Conservation (phyloP, 2,797 vertebrate species). For the Sebastes elongatus region DNA sequence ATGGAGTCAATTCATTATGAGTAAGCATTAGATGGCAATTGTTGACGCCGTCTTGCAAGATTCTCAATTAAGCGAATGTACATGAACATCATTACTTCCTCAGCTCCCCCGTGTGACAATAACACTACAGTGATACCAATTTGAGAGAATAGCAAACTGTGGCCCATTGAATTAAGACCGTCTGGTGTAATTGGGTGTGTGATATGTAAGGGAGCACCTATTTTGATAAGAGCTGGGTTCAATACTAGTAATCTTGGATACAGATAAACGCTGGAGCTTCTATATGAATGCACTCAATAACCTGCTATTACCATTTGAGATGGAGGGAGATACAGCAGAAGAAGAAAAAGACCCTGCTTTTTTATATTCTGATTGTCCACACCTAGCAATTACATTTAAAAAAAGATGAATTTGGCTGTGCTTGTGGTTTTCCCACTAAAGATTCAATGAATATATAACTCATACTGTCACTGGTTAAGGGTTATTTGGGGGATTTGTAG, state of each 20-base stretch:
- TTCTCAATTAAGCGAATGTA: conserved; percentile 66
- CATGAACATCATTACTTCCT: conserved; percentile 60
- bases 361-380: conserved; percentile 60
- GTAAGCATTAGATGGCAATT: conserved; percentile 54
- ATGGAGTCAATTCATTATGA: conserved; percentile 59
- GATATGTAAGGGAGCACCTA: conserved; percentile 49
- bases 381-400: conserved; percentile 60
- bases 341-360: conserved; percentile 29
- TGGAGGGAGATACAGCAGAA: conserved; percentile 47
- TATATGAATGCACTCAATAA: conserved; percentile 58
- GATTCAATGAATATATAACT: conserved; percentile 75
- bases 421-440: conserved; percentile 58
- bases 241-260: conserved; percentile 59
- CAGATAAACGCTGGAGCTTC: conserved; percentile 49
- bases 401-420: conserved; percentile 60
- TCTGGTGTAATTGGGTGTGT: conserved; percentile 68
- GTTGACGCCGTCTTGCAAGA: conserved; percentile 57
- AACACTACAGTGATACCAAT: conserved; percentile 37
- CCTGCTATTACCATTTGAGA: conserved; percentile 58
- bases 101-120: conserved; percentile 43
- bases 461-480: conserved; percentile 58
- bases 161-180: conserved; percentile 66
- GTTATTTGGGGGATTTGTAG: conserved; percentile 76
- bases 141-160: conserved; percentile 42
- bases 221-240: conserved; percentile 59